Percentiles rank a stretch among this genome's conserved stretches.
phyloP scores from a whole-genome alignment of 2,888 invertebrate genomes.

The Heteromyza rotundicornis region DNA sequence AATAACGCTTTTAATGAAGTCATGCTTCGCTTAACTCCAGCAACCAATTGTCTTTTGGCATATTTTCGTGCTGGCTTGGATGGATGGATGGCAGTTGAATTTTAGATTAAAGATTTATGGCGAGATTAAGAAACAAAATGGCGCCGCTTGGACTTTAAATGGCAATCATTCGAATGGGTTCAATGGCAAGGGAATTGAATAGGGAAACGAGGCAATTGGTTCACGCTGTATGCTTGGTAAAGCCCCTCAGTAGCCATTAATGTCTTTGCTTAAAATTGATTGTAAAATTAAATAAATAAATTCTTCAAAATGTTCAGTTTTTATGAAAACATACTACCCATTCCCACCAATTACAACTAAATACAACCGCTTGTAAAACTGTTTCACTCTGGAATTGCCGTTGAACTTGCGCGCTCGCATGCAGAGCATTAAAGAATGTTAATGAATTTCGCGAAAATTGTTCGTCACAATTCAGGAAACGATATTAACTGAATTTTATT shows the following conservation, averaged over 20 bases:
- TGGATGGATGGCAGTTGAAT: neutral
- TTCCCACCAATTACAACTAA: too few species aligned
- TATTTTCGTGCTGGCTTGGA: slow-evolving; percentile 35
- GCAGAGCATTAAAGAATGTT: neutral
- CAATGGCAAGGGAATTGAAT: neutral
- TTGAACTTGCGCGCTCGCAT: neutral
- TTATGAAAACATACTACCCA: too few species aligned
- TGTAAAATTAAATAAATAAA: too few species aligned
- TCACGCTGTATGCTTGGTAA: too few species aligned
- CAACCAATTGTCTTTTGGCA: slow-evolving; percentile 53
- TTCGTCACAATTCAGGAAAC: neutral
- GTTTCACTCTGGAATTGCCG: neutral
- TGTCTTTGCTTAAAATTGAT: too few species aligned
- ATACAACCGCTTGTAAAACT: too few species aligned
- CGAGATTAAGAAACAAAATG: neutral
- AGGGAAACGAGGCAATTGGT: too few species aligned
- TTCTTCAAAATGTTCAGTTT: too few species aligned
- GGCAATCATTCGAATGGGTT: neutral
- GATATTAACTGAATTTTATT: neutral
- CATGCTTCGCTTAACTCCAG: neutral
- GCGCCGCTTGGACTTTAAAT: neutral
- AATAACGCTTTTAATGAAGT: slow-evolving; percentile 5
- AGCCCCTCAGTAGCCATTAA: too few species aligned
- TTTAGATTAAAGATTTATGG: slow-evolving; percentile 1
- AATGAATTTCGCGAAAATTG: neutral